Percentiles rank a stretch among this genome's conserved stretches.
phyloP scores from a whole-genome alignment of 2,888 invertebrate genomes.

The Tiliacea aurago region DNA sequence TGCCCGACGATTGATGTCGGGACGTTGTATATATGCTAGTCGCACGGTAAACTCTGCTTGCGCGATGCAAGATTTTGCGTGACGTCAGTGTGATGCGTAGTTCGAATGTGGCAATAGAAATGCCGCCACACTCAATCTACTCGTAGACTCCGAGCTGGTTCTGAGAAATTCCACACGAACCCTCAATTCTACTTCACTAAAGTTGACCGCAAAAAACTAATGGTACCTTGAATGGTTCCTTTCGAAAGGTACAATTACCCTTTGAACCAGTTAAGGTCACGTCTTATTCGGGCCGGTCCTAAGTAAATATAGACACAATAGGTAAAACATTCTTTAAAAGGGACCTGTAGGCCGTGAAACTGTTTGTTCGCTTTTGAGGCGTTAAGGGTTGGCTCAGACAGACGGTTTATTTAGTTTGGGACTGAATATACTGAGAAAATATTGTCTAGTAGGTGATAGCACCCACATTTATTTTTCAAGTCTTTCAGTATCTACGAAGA shows the following conservation, averaged over 20 bases:
- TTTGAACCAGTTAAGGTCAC: constrained; percentile 41
- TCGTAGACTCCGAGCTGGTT: neutral
- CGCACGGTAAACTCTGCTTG: no score
- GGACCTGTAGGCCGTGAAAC: constrained; percentile 18
- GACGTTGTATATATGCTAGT: no score
- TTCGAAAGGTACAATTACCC: constrained; percentile 5
- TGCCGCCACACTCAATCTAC: no score
- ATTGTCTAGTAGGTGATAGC: neutral
- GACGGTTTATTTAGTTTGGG: neutral
- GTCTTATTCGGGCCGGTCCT: constrained; percentile 53
- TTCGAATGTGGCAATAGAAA: no score
- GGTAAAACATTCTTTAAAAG: constrained; percentile 54
- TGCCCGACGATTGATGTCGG: no score
- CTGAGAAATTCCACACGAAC: neutral
- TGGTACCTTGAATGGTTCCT: constrained; percentile 7
- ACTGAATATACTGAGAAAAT: neutral
- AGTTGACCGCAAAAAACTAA: constrained; percentile 40
- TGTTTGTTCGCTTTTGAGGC: constrained; percentile 23
- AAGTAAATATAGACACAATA: constrained; percentile 63
- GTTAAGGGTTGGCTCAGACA: constrained; percentile 4
- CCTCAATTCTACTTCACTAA: no score
- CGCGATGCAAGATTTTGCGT: no score
- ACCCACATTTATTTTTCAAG: neutral
- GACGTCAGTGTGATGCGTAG: no score
- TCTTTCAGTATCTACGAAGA: neutral